Base-by-base conservation (phyloP, 2,113 vertebrate species). In the Nothobranchius kuhntae region DNA sequence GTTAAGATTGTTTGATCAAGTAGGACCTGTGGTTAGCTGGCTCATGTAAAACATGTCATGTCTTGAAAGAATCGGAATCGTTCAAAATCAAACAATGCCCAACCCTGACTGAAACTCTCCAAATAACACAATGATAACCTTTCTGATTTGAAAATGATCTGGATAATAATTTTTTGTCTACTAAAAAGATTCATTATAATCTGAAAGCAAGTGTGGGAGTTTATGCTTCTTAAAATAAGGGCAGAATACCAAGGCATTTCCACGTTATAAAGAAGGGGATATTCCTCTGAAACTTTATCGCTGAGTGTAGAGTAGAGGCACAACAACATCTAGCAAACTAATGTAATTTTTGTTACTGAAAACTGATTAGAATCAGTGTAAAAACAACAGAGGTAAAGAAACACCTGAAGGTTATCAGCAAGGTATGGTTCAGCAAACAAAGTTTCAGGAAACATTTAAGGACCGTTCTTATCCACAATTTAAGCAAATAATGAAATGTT, bases 401-500 rank as follows among this genome's bases (percentile, higher is more conserved):
- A 71, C 40, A 74, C 44, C 42, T n/a, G 9, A 77, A 75, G 40
- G 45, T 71, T 85, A 82, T 86, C 83, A 84, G 81, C 72, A 57
- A 52, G 73, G 61, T 47, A 36, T 75, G 82, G 78, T 81, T 51
- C 68, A 80, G 69, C 73, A 72, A 69, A 76, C 71, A 58, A 58
- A 82, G 51, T 84, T 78, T 69, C 79, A 75, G 71, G 77, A 78
- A 86, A 84, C 36, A 65, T 87, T 76, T 77, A 61, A 56, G 75
- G 88, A 86, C 68, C 48, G 17, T 57, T 80, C 77, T 78, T 65
- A 66, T 66, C 68, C 68, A 59, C 61, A 64, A 83, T 80, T 67
- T 68, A 83, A 73, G 65, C 77, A 89, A 89, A 89, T 81, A 86
- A 75, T 47, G 62, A 46, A 79, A 77, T 86, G 80, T 73, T 65